These are phyloP conservation scores for Psilopogon haemacephalus DNA, from an alignment of 2,113 vertebrate genomes.

Conservation along the genomic window DNA sequence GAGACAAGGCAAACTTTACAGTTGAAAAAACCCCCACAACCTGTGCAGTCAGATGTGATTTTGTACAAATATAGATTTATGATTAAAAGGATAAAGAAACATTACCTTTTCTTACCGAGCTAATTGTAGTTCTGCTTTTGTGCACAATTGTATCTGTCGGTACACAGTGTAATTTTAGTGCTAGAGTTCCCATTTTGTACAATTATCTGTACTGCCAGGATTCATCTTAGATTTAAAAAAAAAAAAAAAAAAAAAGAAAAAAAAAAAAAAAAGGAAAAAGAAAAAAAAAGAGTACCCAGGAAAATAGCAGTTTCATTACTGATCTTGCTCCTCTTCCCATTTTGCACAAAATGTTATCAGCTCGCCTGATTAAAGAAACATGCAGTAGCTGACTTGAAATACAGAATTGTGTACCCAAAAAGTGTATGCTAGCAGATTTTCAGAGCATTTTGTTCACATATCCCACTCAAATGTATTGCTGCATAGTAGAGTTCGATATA, in stretches of 20 bases:
- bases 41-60: constrained; percentile 8
- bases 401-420: not conserved
- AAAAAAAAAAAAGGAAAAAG: too few species aligned
- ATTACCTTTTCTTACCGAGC: constrained; percentile 1
- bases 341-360: constrained; percentile 23
- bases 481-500: not conserved
- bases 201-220: not conserved
- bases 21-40: not conserved
- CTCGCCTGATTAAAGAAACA: not conserved
- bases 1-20: not conserved
- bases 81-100: not conserved
- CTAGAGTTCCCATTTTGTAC: not conserved
- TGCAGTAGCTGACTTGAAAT: not conserved
- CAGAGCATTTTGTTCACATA: not conserved
- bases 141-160: constrained; percentile 12
- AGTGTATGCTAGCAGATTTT: not conserved
- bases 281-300: not conserved
- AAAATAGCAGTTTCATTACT: constrained; percentile 33
- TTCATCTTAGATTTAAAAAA: not conserved
- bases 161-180: not conserved
- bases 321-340: constrained; percentile 35
- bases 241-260: too few species aligned
- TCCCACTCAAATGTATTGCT: not conserved
- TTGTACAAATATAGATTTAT: not conserved
- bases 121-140: constrained; percentile 29